Percentiles rank a stretch among this genome's conserved stretches.
Evolutionary conservation across 2,888 invertebrate genomes (phyloP).

Genomic region (Abscondita cerata): DNA sequence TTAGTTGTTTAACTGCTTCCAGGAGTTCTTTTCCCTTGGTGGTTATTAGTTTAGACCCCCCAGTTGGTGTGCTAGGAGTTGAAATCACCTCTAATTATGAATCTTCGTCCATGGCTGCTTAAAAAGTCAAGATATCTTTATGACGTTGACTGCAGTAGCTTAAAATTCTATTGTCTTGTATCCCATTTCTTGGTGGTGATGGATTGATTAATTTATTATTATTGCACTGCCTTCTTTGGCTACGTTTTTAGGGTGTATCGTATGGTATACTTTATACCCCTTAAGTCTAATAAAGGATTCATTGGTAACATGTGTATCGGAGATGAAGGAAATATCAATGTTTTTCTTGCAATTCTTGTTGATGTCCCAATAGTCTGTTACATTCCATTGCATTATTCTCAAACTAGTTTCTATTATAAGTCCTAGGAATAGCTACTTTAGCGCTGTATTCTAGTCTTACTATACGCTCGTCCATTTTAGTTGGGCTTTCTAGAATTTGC

Average conservation of each 20-base stretch:
- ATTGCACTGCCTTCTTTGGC: slow-evolving; percentile 4
- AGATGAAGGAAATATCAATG: slow-evolving; percentile 4
- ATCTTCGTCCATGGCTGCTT: background rate
- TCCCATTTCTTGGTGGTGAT: no score
- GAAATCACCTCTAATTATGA: background rate
- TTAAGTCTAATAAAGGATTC: slow-evolving; percentile 19
- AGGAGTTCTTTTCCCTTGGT: background rate
- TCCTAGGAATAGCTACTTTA: slow-evolving; percentile 33
- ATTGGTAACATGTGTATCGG: slow-evolving; percentile 40
- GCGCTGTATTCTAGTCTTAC: slow-evolving; percentile 28
- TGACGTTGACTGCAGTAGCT: no score
- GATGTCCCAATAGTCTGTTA: slow-evolving; percentile 38
- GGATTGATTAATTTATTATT: background rate
- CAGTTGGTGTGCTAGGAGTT: background rate
- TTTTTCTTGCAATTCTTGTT: slow-evolving; percentile 36
- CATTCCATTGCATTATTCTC: slow-evolving; percentile 36
- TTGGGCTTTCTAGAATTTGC: slow-evolving; percentile 27
- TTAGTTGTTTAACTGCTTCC: slow-evolving; percentile 2
- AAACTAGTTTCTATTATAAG: slow-evolving; percentile 26
- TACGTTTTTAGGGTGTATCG: background rate
- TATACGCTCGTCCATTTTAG: slow-evolving; percentile 31
- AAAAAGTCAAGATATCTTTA: background rate
- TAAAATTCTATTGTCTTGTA: no score
- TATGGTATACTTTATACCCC: background rate
- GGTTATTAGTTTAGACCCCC: background rate